Evolutionary conservation across 2,113 vertebrate species (phyloP), one percentile per base, ranked within the genome.

Genomic region (Gyps fulvus): DNA sequence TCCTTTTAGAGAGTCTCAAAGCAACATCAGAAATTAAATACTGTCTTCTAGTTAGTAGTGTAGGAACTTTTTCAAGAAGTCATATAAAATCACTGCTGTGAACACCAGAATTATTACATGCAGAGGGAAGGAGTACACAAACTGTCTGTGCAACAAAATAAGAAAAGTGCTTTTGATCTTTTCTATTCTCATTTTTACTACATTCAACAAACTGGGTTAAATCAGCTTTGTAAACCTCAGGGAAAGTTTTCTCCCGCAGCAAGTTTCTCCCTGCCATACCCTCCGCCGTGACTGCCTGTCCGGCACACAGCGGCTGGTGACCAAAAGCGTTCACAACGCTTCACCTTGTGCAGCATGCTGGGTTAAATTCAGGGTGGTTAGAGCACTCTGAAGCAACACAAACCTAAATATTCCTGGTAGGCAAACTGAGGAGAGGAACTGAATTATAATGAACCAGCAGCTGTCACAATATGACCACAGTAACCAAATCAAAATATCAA

Each of bases 391-490:
- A 96, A 97, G 93, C 87, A 67, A 95, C 82, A 45, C 91, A 95
- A 97, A 95, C 92, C 83, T 71, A 86, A 97, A 97, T 95, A 95
- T 93, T 97, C 93, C 95, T 91, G 88, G 76, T 87, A 59, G 69
- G 96, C 95, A 91, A 92, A 97, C 8, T 5, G 16, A 95, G 94
- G 94, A 69, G 95, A 92, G 93, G 93, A 82, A 89, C 71, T 57
- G 97, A 95, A 97, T 96, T 89, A 25, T 85, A 97, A 95, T 91
- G 96, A 98, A 72, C 91, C 83, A 55, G 95, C 97, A 98, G 98
- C 98, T 98, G 98, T 98, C 96, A 97, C 97, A 97, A 93, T 93
- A 90, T 45, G 96, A 98, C 94, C 97, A 97, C 95, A 96, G 96
- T 79, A 96, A 97, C 95, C 98, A 94, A 84, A 91, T 97, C 97